Evolutionary conservation across 2,797 vertebrate species (phyloP), one percentile per base, ranked within the genome.

Genomic region (Artibeus jamaicensis): DNA sequence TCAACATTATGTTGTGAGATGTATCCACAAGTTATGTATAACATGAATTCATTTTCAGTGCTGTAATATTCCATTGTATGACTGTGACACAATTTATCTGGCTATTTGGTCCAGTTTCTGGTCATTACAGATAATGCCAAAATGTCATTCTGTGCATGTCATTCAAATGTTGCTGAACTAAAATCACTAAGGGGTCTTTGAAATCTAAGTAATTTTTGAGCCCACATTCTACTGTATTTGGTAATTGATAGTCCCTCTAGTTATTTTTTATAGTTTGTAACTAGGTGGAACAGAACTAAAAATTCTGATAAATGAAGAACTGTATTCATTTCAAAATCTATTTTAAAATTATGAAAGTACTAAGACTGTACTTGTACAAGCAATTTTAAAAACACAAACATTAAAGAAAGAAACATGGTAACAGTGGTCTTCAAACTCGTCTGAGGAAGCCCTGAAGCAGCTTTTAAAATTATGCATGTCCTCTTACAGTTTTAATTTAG

Each of bases 121-220:
- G 32, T 34, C 32, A 59, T 34, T 24, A 57, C 4, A 82, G 32
- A 67, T 39, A 53, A 67, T 67, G 37, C n/a, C 78, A 90, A 93
- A 62, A 70, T 74, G 42, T n/a, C 37, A 90, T 37, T 37, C 62
- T 87, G 24, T 67, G 19, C 14, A 44, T 73, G 16, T 55, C 48
- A 59, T 94, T 87, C 39, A 86, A 81, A 78, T 50, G 15, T 73
- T 32, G 10, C 57, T 92, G 32, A 81, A 87, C 9, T 42, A 74
- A 84, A 93, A 90, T 57, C 22, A 46, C 59, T 39, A 86, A 83
- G 29, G 15, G 4, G 5, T 37, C 18, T 74, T 79, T 86, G 71
- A 93, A 78, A 68, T 39, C 57, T 83, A 89, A 91, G 18, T 62
- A 78, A 93, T 93, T 89, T 78, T 89, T 34, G 4, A 92, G 83